Percentiles rank a stretch among this genome's conserved stretches.
Conservation (phyloP, 2,797 vertebrate species). For the Notoglanidium macrostoma region DNA sequence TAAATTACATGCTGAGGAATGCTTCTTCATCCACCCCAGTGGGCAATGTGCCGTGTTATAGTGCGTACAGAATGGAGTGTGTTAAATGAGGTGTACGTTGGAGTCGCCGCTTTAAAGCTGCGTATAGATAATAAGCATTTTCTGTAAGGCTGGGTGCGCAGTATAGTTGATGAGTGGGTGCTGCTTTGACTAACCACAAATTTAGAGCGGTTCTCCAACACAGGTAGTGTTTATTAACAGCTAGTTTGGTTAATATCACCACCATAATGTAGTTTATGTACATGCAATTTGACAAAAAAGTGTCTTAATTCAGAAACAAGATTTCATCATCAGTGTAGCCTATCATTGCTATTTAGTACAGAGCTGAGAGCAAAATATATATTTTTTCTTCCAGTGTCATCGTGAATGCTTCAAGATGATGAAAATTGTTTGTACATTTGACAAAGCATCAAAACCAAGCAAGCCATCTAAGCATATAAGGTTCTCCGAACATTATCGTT, state of each 20-base stretch:
- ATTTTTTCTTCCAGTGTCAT: not conserved
- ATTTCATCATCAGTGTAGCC: not conserved
- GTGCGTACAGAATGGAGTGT: not conserved
- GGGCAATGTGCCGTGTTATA: conserved; percentile 15
- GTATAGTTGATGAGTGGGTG: not conserved
- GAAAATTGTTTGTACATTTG: not conserved
- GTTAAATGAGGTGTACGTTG: conserved; percentile 6
- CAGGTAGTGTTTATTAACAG: not conserved
- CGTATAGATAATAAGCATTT: conserved; percentile 11
- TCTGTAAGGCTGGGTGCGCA: not conserved
- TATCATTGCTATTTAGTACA: not conserved
- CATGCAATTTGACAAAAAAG: not conserved
- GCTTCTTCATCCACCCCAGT: conserved; percentile 51
- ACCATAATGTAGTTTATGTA: not conserved
- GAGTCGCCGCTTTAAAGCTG: not conserved
- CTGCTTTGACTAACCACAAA: not conserved
- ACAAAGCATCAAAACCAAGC: not conserved
- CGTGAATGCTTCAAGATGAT: not conserved
- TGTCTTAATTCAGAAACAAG: not conserved
- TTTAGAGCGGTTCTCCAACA: no score
- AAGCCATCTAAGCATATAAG: not conserved
- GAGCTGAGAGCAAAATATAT: not conserved
- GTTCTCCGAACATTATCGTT: not conserved
- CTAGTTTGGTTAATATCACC: not conserved
- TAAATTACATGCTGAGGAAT: conserved; percentile 63